Conservation (phyloP, 2,888 invertebrate genomes). For the Ptychoptera albimana region DNA sequence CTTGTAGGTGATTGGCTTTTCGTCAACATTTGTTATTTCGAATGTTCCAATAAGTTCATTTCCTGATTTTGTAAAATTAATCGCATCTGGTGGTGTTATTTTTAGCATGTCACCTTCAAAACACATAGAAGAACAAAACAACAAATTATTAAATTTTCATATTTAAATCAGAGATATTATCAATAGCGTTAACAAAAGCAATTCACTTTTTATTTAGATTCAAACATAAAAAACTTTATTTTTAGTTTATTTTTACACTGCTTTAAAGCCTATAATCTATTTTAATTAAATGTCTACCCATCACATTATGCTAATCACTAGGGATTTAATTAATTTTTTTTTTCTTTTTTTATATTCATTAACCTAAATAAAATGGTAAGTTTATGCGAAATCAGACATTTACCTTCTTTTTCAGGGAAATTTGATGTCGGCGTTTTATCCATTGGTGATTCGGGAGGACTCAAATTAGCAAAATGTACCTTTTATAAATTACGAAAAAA, state of each 20-base stretch:
- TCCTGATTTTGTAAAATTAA: slow-evolving; percentile 46
- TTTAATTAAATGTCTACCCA: too few species aligned
- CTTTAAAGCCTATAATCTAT: too few species aligned
- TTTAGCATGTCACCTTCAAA: slow-evolving; percentile 38
- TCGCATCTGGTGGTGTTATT: slow-evolving; percentile 49
- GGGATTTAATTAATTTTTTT: too few species aligned
- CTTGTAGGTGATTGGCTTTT: slow-evolving; percentile 47
- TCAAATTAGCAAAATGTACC: slow-evolving; percentile 47
- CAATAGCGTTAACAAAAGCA: too few species aligned
- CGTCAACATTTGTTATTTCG: slow-evolving; percentile 52
- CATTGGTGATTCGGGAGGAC: slow-evolving; percentile 32
- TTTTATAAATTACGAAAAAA: slow-evolving; percentile 16
- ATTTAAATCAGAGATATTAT: too few species aligned
- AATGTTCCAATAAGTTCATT: slow-evolving; percentile 52
- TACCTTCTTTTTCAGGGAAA: background rate
- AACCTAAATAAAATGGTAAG: too few species aligned
- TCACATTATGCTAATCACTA: too few species aligned
- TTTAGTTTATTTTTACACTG: too few species aligned
- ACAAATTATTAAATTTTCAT: slow-evolving; percentile 3
- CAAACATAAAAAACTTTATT: too few species aligned
- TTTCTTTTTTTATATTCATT: slow-evolving; percentile 9
- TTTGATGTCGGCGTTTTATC: slow-evolving; percentile 27
- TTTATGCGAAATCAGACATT: too few species aligned
- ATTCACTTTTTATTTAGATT: too few species aligned
- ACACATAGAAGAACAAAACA: slow-evolving; percentile 10